Conservation (phyloP, 1,140 invertebrate genomes). For the Lamellibrachia luymesi region DNA sequence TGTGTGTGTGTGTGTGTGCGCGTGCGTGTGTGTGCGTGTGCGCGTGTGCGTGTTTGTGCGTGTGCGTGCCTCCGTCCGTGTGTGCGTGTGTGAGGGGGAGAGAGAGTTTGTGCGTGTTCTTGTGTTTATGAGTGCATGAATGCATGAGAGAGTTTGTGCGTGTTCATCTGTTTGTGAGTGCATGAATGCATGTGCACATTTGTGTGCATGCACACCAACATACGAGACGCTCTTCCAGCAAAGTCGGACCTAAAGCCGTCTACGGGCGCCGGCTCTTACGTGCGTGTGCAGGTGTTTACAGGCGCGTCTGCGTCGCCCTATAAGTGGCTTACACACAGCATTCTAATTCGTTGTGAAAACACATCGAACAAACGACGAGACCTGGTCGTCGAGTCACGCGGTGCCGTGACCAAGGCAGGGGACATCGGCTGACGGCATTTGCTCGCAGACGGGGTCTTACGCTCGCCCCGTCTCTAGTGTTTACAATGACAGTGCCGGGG, state of each 20-base stretch:
- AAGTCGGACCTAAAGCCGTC: background rate
- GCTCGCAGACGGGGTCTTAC: no score
- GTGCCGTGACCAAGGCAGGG: background rate
- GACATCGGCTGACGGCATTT: background rate
- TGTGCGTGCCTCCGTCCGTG: no score
- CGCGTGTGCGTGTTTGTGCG: no score
- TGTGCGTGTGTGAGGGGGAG: no score
- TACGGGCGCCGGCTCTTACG: background rate
- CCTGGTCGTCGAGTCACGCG: background rate
- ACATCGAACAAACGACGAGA: background rate
- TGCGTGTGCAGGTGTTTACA: background rate
- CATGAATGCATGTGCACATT: background rate
- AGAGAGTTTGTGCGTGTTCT: no score
- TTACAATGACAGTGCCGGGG: no score
- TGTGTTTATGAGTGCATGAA: no score
- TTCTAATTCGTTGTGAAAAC: conserved; percentile 5
- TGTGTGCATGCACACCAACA: background rate
- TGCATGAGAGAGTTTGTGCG: no score
- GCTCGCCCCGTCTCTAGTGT: no score
- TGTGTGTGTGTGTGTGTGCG: no score
- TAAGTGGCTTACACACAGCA: background rate
- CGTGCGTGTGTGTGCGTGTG: no score
- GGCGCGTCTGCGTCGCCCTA: background rate
- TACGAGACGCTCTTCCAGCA: background rate
- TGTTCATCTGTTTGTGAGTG: background rate